Base-by-base conservation (phyloP, 2,113 vertebrate species). In the Grammomys dolichurus region DNA sequence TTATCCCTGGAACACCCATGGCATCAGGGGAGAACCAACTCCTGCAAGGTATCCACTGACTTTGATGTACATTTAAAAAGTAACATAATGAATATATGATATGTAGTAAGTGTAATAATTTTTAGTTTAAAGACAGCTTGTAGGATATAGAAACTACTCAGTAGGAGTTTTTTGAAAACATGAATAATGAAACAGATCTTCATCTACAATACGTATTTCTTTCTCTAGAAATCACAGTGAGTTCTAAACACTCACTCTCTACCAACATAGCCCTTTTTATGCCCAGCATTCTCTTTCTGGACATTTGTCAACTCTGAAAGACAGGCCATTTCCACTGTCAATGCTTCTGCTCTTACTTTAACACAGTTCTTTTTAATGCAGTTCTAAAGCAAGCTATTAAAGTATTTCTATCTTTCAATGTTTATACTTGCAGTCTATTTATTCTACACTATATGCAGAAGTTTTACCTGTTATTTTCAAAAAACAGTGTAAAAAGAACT, bases 401-500 rank as follows among this genome's bases (percentile, higher is more conserved):
- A 48, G 58, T 73, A 76, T 22, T 77, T 95, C 92, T 28, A 58
- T 9, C 20, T 65, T 85, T 11, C 0, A 90, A 88, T 9, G 51
- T 91, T 91, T 82, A 78, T 14, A 81, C 20, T 90, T 86, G 69
- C 2, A 80, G 46, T 69, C 63, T 86, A 73, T 96, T 94, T 75
- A 16, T 80, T 87, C 51, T 81, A 24, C 19, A 69, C 13, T 56
- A 89, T 82, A 7, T 58, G 17, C 13, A 93, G 33, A 94, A 92
- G 87, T 54, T 58, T 70, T 26, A 24, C 72, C 33, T 84, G 86
- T 84, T 90, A 91, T 86, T 93, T 88, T 95, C 36, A 88, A 93
- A 51, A 93, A 87, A 90, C 56, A 46, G 67, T 48, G 3, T 48
- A 92, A 20, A 89, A 96, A 90, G 56, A 90, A 95, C 12, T 40